Base-by-base conservation (phyloP, 2,888 invertebrate species). In the Gibbula magus region DNA sequence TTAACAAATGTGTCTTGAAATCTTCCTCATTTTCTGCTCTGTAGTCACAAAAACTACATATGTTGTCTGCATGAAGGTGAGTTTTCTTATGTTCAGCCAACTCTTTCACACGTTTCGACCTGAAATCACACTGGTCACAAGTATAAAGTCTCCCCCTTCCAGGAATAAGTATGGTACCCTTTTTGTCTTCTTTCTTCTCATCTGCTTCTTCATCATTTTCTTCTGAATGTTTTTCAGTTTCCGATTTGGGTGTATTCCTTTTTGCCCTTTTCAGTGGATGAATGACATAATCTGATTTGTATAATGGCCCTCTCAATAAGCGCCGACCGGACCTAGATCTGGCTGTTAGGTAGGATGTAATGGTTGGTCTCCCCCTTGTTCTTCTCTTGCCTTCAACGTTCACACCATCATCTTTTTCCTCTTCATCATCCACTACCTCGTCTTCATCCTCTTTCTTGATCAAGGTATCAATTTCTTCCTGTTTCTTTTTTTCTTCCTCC, bases 11-110 rank as follows among this genome's bases (percentile, higher is more conserved):
- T 7, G 84, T 84, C 75, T 88, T 81, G 61, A 93, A 87, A 51
- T 88, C 88, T 52, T 90, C 88, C 54, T 84, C 80, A 52, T 86
- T 87, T 16, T 90, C 88, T 35, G 90, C 89, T 79, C 92, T 87
- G 77, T 88, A 88, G 67, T 91, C 90, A 86, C 93, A 93, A 51
- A 91, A 90, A 66, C 91, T 92, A 84, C 93, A 93, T 5, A 89
- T 88, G 35, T 88, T 87, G 56, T 88, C 85, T 5, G 84, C 86
- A 83, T 91, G 88, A 20, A 89, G 81, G 79, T 90, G 91, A 7
- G 85, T 83, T 52, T 81, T 80, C 35, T 85, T 83, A 81, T 92
- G 92, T 13, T 84, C 81, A 22, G 85, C 81, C 67, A 90, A 82
- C 51, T 85, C 84, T 61, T 87, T 85, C 3, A 86, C 81, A 77